These are phyloP conservation scores for Parapristionchus giblindavisi DNA, from an alignment of 2,888 invertebrate genomes.

Conservation along the genomic window DNA sequence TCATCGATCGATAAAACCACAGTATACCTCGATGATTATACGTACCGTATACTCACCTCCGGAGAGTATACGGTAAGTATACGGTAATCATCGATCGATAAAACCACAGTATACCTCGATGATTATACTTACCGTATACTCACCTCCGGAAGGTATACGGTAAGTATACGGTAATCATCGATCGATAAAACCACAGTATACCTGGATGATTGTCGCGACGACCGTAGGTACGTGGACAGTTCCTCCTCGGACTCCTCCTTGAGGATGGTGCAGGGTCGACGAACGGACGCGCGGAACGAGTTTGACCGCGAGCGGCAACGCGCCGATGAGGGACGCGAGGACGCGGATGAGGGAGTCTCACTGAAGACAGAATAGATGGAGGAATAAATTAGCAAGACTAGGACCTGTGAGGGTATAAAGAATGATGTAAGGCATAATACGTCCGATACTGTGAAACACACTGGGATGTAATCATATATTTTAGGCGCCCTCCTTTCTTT, in stretches of 20 bases:
- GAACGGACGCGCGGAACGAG: conserved; percentile 12
- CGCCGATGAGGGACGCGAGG: background rate
- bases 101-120: background rate
- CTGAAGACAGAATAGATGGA: no score
- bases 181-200: conserved; percentile 40
- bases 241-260: conserved; percentile 90
- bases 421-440: no score
- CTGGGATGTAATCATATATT: no score
- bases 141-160: background rate
- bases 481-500: no score
- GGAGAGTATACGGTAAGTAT: background rate
- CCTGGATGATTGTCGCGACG: conserved; percentile 67
- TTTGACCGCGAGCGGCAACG: conserved; percentile 17
- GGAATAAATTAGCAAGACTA: no score
- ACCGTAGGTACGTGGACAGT: conserved; percentile 66
- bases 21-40: background rate
- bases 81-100: background rate
- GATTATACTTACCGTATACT: background rate
- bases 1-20: conserved; percentile 5
- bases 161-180: conserved; percentile 2
- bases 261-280: conserved; percentile 85
- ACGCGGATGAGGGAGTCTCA: no score
- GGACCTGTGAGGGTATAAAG: no score
- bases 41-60: background rate
- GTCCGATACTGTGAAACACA: no score